Base-by-base conservation (phyloP, 2,888 invertebrate genomes). In the Plebejus argus region DNA sequence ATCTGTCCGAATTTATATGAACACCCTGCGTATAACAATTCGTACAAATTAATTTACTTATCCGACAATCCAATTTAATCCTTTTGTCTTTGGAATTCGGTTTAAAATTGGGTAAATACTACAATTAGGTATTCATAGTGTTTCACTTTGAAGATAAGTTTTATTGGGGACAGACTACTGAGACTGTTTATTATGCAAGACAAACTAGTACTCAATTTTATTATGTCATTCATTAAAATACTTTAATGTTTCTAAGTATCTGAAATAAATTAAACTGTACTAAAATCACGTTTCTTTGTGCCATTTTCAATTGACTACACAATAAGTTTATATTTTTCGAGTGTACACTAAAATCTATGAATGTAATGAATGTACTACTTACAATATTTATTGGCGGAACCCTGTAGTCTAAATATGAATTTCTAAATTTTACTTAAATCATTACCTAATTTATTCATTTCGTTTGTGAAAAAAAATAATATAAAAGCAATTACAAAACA, bases 21-120 rank as follows among this genome's bases (percentile, higher is more conserved):
- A 66, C 23, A 66, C 6, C 66, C 28, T 66, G 8, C 23, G 23
- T 61, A 61, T 61, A 0, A 61, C 61, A 61, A 66, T 66, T 33
- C 5, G 12, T 45, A 49, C 72, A 45, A 45, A 72, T 72, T 39
- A 72, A 72, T 72, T 72, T 39, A 74, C 72, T 74, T 23, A 35
- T 18, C 56, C 39, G 18, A 58, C 23, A 77, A 23, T 45, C 39
- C 35, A 71, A 72, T 71, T 45, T 77, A 72, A 77, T 23, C 77
- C 72, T 58, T 72, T 61, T 72, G 72, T 77, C 1, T 72, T 61
- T 45, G 35, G 33, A 23, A 7, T 58, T 45, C 45, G 58, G 72
- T 77, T 72, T 72, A 74, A 58, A 77, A 23, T 77, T 72, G 58
- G 23, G 53, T 58, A 23, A 70, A 56, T 39, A 56, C 56, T n/a